A percentile compares a stretch with the other conserved stretches of the same genome.
These are phyloP conservation scores for Lepus americanus DNA, from an alignment of 2,113 vertebrate genomes.

Conservation along the genomic window DNA sequence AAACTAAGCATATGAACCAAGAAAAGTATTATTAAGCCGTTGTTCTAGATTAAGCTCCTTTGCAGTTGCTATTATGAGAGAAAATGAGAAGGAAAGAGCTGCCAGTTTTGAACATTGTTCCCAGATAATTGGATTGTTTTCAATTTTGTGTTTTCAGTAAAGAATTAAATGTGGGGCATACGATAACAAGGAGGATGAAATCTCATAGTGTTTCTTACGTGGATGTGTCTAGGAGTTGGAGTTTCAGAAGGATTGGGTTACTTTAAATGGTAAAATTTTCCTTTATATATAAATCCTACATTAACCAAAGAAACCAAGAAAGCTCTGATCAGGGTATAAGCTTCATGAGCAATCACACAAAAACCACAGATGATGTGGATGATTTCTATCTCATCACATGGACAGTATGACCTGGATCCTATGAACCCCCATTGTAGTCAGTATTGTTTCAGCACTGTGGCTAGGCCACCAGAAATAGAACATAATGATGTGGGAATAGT, in stretches of 20 bases:
- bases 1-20: not conserved
- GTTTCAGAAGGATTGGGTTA: not conserved
- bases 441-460: not conserved
- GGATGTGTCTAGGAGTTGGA: not conserved
- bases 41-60: not conserved
- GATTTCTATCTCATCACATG: not conserved
- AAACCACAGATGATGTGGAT: not conserved
- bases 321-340: not conserved
- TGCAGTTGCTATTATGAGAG: not conserved
- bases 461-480: not conserved
- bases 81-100: rapidly evolving
- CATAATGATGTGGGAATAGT: not conserved
- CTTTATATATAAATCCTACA: not conserved
- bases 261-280: not conserved
- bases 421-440: rapidly evolving
- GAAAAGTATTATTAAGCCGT: not conserved
- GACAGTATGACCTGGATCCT: not conserved
- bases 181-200: not conserved
- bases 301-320: not conserved
- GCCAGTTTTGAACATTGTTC: not conserved
- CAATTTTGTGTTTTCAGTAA: not conserved
- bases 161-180: not conserved
- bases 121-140: not conserved
- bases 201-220: not conserved
- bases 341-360: not conserved